phyloP scores from a whole-genome alignment of 2,113 vertebrate genomes.

The Ia io region DNA sequence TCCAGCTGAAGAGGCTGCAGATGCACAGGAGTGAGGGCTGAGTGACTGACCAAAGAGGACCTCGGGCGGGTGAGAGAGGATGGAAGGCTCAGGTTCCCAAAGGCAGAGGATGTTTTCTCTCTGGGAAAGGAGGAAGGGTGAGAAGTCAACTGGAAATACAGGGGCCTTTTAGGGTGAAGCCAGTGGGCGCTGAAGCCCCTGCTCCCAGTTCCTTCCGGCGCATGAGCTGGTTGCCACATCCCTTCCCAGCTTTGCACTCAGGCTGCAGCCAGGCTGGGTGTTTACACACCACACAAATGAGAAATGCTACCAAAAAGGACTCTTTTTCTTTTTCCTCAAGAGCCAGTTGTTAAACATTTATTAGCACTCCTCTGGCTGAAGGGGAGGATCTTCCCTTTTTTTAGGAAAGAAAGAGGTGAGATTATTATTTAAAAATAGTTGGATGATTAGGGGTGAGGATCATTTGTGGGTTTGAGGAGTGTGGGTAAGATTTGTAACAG shows the following conservation, averaged over 20 bases:
- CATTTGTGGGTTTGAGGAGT: neutral
- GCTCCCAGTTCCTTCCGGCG: no score
- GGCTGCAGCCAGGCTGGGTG: fast-evolving
- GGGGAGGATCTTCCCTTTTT: neutral
- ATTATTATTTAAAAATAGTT: neutral
- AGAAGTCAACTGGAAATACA: neutral
- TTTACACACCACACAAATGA: neutral
- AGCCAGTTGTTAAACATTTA: neutral
- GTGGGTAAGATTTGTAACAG: neutral
- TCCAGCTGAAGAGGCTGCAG: neutral
- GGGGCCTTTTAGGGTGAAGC: no score
- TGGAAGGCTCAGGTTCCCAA: neutral
- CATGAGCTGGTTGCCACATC: fast-evolving
- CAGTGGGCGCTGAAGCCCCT: fast-evolving
- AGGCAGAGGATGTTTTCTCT: neutral
- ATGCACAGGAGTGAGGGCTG: fast-evolving
- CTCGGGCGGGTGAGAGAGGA: neutral
- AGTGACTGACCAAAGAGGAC: neutral
- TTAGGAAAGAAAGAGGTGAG: neutral
- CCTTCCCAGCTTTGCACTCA: neutral
- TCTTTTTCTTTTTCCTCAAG: neutral
- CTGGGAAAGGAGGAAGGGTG: neutral
- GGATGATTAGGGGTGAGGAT: neutral
- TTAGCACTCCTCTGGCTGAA: neutral
- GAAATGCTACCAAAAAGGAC: neutral